phyloP scores from a whole-genome alignment of 2,113 vertebrate species.

The Ivindomyrus marchei region DNA sequence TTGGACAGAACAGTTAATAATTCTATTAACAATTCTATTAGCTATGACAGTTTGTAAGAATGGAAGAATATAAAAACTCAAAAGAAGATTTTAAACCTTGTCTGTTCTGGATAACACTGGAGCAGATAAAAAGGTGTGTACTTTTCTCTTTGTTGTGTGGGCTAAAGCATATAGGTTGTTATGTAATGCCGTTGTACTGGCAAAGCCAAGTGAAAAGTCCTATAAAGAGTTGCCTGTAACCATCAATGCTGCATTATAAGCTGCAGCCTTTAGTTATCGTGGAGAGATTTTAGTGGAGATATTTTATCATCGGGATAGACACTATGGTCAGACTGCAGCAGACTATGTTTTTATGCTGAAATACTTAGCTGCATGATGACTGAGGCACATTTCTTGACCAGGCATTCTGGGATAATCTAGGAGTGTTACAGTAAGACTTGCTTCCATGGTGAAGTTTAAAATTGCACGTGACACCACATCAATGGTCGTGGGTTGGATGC shows the following conservation, averaged over 20 bases:
- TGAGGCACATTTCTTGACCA: not conserved
- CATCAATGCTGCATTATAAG: not conserved
- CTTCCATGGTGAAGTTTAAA: not conserved
- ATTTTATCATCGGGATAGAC: not conserved
- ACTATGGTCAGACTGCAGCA: not conserved
- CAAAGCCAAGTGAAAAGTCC: not conserved
- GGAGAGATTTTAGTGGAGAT: not conserved
- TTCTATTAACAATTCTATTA: not conserved
- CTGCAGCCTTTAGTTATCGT: not conserved
- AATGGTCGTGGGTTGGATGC: too few relatives aligned
- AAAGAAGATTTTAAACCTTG: not conserved
- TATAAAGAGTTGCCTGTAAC: not conserved
- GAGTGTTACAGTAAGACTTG: constrained; percentile 10
- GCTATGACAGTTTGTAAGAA: not conserved
- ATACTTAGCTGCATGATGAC: not conserved
- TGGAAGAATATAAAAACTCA: not conserved
- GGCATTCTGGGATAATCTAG: not conserved
- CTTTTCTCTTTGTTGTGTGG: not conserved
- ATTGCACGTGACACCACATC: not conserved
- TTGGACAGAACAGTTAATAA: not conserved
- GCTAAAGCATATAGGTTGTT: not conserved
- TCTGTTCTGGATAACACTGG: not conserved
- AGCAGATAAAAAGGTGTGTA: not conserved
- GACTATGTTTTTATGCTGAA: not conserved
- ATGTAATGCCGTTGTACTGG: not conserved